phyloP scores from a whole-genome alignment of 2,797 vertebrate genomes.

The Urocyon cinereoargenteus region DNA sequence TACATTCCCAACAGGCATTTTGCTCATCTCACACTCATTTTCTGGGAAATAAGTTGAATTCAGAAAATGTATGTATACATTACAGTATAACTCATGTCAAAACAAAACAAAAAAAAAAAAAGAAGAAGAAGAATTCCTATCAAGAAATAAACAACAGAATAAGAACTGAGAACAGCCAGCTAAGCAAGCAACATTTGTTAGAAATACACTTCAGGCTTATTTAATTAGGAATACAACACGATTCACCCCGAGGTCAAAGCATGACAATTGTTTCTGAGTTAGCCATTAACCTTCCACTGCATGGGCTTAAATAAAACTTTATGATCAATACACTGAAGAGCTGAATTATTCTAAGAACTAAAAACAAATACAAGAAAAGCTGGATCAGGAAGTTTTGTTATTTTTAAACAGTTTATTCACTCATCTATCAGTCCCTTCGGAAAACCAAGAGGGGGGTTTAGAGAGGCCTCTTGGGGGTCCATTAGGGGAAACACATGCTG shows the following conservation, averaged over 20 bases:
- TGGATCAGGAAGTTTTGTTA: neutral
- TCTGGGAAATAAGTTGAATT: neutral
- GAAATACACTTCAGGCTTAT: neutral
- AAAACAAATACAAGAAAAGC: neutral
- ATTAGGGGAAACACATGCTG: rapidly evolving
- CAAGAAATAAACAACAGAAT: neutral
- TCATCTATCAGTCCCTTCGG: neutral
- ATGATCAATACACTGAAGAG: neutral
- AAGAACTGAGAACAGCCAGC: neutral
- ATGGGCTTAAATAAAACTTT: neutral
- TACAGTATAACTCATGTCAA: neutral
- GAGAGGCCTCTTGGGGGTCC: rapidly evolving
- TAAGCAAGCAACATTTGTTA: neutral
- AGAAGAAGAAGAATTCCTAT: neutral
- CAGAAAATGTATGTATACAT: neutral
- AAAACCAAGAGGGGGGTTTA: neutral
- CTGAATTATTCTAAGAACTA: neutral
- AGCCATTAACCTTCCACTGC: too few relatives aligned
- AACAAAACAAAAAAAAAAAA: neutral
- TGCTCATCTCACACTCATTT: neutral
- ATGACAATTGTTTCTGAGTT: neutral
- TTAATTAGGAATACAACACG: neutral
- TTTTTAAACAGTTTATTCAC: neutral
- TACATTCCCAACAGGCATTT: neutral
- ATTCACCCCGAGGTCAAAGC: neutral